Percentiles rank a stretch among this genome's conserved stretches.
These are phyloP conservation scores for Selene dorsalis DNA, from an alignment of 2,797 vertebrate species.

Conservation along the genomic window DNA sequence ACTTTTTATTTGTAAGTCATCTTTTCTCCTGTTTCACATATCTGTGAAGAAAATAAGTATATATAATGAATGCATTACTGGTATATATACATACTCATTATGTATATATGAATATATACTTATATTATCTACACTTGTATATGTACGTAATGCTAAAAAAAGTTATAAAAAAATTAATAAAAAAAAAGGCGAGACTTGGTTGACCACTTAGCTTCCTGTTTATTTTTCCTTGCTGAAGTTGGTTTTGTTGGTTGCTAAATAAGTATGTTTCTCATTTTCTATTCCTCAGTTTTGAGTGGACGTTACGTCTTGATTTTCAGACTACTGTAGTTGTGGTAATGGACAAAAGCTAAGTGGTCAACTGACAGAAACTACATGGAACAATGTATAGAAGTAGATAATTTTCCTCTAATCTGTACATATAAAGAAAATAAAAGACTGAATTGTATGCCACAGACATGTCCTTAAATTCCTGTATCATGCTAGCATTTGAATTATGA, in stretches of 20 bases:
- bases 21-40: conserved; percentile 85
- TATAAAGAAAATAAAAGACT: conserved; percentile 88
- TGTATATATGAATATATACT: conserved; percentile 88
- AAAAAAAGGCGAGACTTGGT: conserved; percentile 78
- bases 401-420: conserved; percentile 93
- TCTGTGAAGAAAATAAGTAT: conserved; percentile 86
- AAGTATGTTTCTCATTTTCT: conserved; percentile 75
- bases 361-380: conserved; percentile 83
- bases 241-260: conserved; percentile 71
- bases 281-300: conserved; percentile 73
- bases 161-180: conserved; percentile 79
- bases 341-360: conserved; percentile 85
- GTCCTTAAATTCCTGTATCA: conserved; percentile 78
- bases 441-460: conserved; percentile 82
- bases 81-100: conserved; percentile 85
- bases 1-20: conserved; percentile 84
- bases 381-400: conserved; percentile 89
- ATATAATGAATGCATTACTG: conserved; percentile 84
- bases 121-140: conserved; percentile 88
- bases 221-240: conserved; percentile 75
- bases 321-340: conserved; percentile 78
- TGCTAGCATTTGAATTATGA: conserved; percentile 76
- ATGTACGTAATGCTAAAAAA: conserved; percentile 86
- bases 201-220: conserved; percentile 84
- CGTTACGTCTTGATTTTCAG: conserved; percentile 76